Evolutionary conservation across 1,140 invertebrate species (phyloP), one percentile per base, ranked within the genome.

Genomic region (Manduca sexta): DNA sequence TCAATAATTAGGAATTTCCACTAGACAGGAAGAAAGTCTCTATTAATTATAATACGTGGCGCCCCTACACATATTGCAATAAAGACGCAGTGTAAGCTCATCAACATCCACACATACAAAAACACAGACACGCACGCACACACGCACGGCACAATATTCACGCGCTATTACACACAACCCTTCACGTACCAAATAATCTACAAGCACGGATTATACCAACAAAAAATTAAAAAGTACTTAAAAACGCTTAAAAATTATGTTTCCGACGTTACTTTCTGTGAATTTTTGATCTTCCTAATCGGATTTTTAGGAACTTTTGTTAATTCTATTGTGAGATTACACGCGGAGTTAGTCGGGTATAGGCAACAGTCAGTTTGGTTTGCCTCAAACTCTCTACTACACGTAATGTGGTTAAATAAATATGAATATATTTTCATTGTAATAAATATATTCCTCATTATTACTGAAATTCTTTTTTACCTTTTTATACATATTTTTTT

Each of bases 81-180:
- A 54, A 55, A 53, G 53, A 56, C 47, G 47, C 44, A 13, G 45
- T 56, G 47, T 58, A 63, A 64, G 53, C 42, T 44, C 26, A 11
- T 45, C 50, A 10, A 43, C 40, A 16, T 38, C 11, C 18, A 12
- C 34, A 12, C 34, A 35, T 35, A 13, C 14, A n/a, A 40, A 40
- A 16, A n/a, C n/a, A n/a, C n/a, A n/a, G n/a, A n/a, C n/a, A n/a
- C n/a, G n/a, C 40, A 16, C 46, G 15, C 18, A 12, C 34, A 12
- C 34, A 35, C 12, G 6, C 14, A n/a, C 52, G 52, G 52, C 58
- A 56, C 56, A 58, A 67, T 65, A 14, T 57, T 61, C 49, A 60
- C 69, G 67, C 52, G 45, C 64, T 66, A 70, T 78, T 75, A 63
- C 66, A 64, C 61, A 50, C 40, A 45, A 55, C 55, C 55, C 54